Evolutionary conservation across 2,797 vertebrate genomes (phyloP).

Genomic region (Sylvia borin): DNA sequence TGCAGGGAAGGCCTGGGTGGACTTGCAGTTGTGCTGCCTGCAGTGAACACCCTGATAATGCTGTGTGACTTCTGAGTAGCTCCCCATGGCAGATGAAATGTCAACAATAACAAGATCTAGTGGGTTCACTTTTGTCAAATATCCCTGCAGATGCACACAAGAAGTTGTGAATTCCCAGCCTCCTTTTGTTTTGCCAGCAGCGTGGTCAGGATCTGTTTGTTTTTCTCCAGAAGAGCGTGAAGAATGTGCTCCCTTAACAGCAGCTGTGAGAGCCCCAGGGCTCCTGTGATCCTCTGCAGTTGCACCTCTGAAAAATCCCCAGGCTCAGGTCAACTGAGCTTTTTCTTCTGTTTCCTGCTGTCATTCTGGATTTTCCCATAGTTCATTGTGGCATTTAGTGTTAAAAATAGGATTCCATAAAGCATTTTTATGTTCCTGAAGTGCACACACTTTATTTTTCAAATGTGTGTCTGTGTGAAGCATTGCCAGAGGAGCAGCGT

Average conservation of each 20-base stretch:
- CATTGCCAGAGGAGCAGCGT: not conserved
- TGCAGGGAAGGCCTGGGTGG: not conserved
- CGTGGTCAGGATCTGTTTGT: not conserved
- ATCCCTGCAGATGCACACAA: not conserved
- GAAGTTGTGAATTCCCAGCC: not conserved
- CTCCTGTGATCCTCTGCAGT: not conserved
- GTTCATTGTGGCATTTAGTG: not conserved
- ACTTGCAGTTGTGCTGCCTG: not conserved
- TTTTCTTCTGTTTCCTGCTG: not conserved
- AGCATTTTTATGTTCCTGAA: slow-evolving; percentile 2
- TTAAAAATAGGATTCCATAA: slow-evolving; percentile 37
- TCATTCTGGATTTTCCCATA: not conserved
- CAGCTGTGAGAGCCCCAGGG: not conserved
- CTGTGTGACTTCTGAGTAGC: not conserved
- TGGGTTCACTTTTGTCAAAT: not conserved
- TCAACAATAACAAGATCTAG: not conserved
- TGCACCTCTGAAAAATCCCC: not conserved
- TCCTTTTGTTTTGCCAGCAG: not conserved
- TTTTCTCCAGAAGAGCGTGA: not conserved
- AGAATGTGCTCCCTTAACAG: not conserved
- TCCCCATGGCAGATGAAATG: not conserved
- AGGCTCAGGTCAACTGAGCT: not conserved
- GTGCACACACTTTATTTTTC: not conserved
- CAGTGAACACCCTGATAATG: rapidly evolving
- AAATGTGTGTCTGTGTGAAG: not conserved